phyloP scores from a whole-genome alignment of 92 coral and sea anemone species.

The Scolanthus callimorphus region DNA sequence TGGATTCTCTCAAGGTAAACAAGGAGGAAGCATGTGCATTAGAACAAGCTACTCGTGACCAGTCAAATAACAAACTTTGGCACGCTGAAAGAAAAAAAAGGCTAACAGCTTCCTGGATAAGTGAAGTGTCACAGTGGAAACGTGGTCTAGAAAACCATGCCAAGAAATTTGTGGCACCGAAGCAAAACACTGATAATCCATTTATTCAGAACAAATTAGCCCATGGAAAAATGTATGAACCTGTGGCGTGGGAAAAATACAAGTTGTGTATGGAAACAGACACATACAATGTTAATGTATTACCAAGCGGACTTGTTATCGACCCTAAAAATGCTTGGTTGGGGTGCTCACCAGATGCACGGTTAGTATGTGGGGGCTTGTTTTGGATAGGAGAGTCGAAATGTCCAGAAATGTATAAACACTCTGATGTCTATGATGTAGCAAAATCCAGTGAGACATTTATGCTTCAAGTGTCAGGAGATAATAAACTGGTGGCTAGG shows the following conservation, averaged over 20 bases:
- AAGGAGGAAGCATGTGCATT: slow-evolving; percentile 1
- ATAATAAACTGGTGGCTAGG: slow-evolving; percentile 6
- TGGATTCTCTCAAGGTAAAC: slow-evolving; percentile 7
- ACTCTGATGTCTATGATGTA: slow-evolving; percentile 37
- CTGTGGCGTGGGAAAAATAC: slow-evolving; percentile 30
- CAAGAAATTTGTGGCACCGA: slow-evolving; percentile 23
- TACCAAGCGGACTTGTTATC: too few relatives aligned
- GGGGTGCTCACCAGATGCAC: too few relatives aligned
- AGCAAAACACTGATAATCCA: slow-evolving; percentile 10
- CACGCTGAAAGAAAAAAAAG: too few relatives aligned
- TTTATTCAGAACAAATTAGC: slow-evolving; percentile 32
- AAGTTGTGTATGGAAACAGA: background rate
- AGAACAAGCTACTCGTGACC: slow-evolving; percentile 45
- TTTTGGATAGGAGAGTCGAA: slow-evolving; percentile 38
- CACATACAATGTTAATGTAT: background rate
- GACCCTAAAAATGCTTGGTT: too few relatives aligned
- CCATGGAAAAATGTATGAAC: slow-evolving; percentile 43
- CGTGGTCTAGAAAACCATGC: slow-evolving; percentile 48
- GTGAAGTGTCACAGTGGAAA: slow-evolving; percentile 62
- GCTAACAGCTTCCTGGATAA: slow-evolving; percentile 35
- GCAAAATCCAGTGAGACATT: slow-evolving; percentile 9
- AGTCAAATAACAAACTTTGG: too few relatives aligned
- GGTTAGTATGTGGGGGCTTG: slow-evolving; percentile 6
- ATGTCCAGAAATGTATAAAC: slow-evolving; percentile 31
- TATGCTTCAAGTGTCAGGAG: slow-evolving; percentile 19